These are phyloP conservation scores for Drosophila tsacasi DNA, from an alignment of 1,140 invertebrate species.

Conservation along the genomic window DNA sequence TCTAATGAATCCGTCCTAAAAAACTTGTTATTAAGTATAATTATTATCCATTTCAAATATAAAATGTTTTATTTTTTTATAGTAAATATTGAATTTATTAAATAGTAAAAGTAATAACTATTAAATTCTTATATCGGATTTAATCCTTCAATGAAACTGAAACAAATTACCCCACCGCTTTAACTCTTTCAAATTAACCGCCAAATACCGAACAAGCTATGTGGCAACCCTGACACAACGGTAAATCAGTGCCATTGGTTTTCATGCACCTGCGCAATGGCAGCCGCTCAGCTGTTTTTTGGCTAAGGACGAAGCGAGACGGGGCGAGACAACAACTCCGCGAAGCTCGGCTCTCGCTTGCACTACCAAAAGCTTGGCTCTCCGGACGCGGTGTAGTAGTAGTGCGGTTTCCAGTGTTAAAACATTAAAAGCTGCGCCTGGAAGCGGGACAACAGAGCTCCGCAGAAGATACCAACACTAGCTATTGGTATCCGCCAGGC, in stretches of 20 bases:
- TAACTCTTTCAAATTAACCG: conserved; percentile 1
- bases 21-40: neutral
- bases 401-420: conserved; percentile 69
- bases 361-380: conserved; percentile 51
- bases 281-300: conserved; percentile 52
- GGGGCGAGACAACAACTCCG: conserved; percentile 22
- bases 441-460: conserved; percentile 71
- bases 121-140: neutral
- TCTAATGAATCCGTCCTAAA: neutral
- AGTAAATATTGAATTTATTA: too few relatives aligned
- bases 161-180: neutral
- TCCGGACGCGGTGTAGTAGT: conserved; percentile 14
- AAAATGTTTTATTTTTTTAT: neutral
- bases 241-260: conserved; percentile 23
- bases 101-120: too few relatives aligned
- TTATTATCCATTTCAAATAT: neutral
- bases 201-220: neutral
- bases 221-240: conserved; percentile 11
- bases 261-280: conserved; percentile 18
- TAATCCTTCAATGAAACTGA: neutral
- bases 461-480: conserved; percentile 79
- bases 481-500: conserved; percentile 75
- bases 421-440: conserved; percentile 76
- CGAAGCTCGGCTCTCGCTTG: conserved; percentile 27
- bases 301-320: conserved; percentile 46